A percentile compares a stretch with the other conserved stretches of the same genome.
Conservation (phyloP, 2,113 vertebrate genomes). For the Odontophorus gujanensis region DNA sequence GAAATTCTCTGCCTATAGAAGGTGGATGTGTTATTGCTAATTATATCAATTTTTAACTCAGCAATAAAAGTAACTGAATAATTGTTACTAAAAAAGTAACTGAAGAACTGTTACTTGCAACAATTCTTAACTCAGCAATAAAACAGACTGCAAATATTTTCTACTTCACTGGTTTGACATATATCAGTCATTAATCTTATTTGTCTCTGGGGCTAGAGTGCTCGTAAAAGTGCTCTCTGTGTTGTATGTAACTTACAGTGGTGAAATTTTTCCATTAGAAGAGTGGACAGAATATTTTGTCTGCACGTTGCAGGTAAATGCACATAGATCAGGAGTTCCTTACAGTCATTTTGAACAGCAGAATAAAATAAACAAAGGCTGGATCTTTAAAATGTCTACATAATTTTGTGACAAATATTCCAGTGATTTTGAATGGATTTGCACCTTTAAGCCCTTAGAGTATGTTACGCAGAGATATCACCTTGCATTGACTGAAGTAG, state of each 20-base stretch:
- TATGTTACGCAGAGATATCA: background rate
- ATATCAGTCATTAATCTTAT: background rate
- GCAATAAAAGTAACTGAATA: background rate
- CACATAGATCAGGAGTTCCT: background rate
- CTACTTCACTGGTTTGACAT: background rate
- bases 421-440: background rate
- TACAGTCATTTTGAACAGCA: background rate
- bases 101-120: background rate
- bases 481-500: background rate
- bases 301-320: background rate
- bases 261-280: background rate
- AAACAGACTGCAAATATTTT: background rate
- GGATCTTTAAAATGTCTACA: background rate
- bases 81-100: too few species aligned
- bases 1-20: background rate
- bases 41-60: background rate
- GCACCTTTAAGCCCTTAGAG: background rate
- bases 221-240: rapidly evolving
- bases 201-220: background rate
- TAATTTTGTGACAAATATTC: background rate
- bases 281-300: background rate
- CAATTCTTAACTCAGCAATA: background rate
- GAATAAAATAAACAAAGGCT: background rate
- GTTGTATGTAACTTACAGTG: background rate
- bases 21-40: background rate